Base-by-base conservation (phyloP, 1,140 invertebrate genomes). In the Heterodera schachtii region DNA sequence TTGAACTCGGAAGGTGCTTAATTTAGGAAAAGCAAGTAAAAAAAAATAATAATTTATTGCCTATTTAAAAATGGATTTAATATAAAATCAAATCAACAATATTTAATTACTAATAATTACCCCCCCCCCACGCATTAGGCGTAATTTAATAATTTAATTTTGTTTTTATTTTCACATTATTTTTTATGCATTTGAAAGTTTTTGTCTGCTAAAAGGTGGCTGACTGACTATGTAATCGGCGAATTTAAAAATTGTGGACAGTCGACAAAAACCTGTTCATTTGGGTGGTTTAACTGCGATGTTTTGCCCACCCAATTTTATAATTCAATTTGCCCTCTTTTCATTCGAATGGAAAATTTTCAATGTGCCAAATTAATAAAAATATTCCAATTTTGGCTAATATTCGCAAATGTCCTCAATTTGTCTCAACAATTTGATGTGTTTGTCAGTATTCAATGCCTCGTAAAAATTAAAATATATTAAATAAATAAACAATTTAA, bases 261-360 rank as follows among this genome's bases (percentile, higher is more conserved):
- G 57, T 64, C 57, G 16, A 64, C 16, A 64, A 64, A 52, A 64
- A 64, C 57, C 57, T 64, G 57, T 64, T 64, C 57, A 64, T 64
- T 64, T 19, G 16, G 19, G 5, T 64, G 57, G 57, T 64, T 64
- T 64, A 64, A 19, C 19, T 64, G 57, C 57, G 57, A 64, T 64
- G 19, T 64, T 52, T 64, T 64, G 57, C 16, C 57, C 57, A 64
- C 57, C 19, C 19, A 19, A 64, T 64, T 64, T 64, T 64, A 52
- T 64, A 64, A 11, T 64, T 19, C 19, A 64, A 64, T 19, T 64
- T 64, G 13, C 57, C 16, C 19, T 19, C 5, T 19, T 64, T 64
- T 19, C 57, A 13, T 16, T 64, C 16, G 11, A 52, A 64, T 64
- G 57, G 57, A 64, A 64, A 64, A 64, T 64, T 5, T 19, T 16